Percentiles rank a stretch among this genome's conserved stretches.
These are phyloP conservation scores for Pygoscelis antarcticus DNA, from an alignment of 2,113 vertebrate species.

Conservation along the genomic window DNA sequence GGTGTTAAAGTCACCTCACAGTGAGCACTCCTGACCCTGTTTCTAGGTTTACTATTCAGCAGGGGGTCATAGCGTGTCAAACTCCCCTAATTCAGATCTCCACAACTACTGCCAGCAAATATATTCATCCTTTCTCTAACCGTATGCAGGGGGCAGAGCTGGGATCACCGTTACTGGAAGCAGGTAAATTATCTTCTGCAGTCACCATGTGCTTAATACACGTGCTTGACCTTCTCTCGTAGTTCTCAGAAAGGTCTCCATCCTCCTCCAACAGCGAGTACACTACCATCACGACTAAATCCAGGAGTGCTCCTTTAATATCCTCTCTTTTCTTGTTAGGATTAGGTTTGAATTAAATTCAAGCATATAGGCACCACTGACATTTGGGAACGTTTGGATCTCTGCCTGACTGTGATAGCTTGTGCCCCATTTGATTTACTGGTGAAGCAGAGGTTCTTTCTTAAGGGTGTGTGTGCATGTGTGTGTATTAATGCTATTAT, in stretches of 20 bases:
- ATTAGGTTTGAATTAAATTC: not conserved
- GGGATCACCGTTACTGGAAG: not conserved
- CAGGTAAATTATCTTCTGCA: not conserved
- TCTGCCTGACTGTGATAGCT: not conserved
- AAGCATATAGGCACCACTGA: not conserved
- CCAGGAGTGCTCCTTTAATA: not conserved
- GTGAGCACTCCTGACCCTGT: not conserved
- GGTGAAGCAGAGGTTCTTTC: not conserved
- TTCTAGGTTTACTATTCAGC: not conserved
- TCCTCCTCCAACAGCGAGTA: not conserved
- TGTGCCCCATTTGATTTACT: not conserved
- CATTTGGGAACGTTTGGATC: not conserved
- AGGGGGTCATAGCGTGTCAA: not conserved
- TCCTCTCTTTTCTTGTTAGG: not conserved
- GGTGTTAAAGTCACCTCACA: not conserved
- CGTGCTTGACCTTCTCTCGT: not conserved
- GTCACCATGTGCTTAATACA: accelerated
- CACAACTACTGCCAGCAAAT: not conserved
- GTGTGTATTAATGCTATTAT: not conserved
- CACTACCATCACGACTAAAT: accelerated
- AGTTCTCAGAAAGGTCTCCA: not conserved
- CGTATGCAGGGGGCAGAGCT: not conserved
- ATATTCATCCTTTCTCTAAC: not conserved
- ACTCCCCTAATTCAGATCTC: not conserved
- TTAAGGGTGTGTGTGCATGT: accelerated